Evolutionary conservation across 2,888 invertebrate species (phyloP).

Genomic region (Plagiodera versicolora): DNA sequence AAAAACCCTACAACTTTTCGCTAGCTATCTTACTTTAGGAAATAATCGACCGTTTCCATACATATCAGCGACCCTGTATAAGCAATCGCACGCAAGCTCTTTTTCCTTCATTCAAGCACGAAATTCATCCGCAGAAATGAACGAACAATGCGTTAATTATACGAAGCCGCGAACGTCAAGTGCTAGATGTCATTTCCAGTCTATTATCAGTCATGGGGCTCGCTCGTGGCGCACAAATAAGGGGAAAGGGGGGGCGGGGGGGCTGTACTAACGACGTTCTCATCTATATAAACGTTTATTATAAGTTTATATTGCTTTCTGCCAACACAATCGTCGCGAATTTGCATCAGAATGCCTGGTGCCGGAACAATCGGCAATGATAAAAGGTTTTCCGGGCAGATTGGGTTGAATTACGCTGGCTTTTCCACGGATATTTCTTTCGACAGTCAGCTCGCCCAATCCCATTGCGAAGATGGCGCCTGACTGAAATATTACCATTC

Average conservation of each 20-base stretch:
- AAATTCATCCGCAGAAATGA: slow-evolving; percentile 2
- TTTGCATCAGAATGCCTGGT: slow-evolving; percentile 41
- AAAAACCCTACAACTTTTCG: no score
- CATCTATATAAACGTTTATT: neutral
- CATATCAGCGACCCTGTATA: no score
- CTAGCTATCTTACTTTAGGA: no score
- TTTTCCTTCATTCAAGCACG: no score
- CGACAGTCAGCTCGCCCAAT: neutral
- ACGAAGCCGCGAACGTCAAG: slow-evolving; percentile 13
- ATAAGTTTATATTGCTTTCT: slow-evolving; percentile 20
- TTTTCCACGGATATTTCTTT: neutral
- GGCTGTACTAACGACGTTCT: neutral
- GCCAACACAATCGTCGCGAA: slow-evolving; percentile 34
- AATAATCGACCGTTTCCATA: no score
- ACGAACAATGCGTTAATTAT: slow-evolving; percentile 33
- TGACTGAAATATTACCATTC: no score
- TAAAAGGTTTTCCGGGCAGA: slow-evolving; percentile 15
- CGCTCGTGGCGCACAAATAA: slow-evolving; percentile 5
- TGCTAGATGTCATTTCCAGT: slow-evolving; percentile 29
- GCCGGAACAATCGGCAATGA: slow-evolving; percentile 30
- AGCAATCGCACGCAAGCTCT: no score
- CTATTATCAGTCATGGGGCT: slow-evolving; percentile 19
- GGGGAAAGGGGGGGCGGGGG: slow-evolving; percentile 15
- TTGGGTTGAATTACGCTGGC: slow-evolving; percentile 13
- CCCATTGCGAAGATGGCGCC: no score